Evolutionary conservation across 2,797 vertebrate genomes (phyloP).

Genomic region (Ataeniobius toweri): DNA sequence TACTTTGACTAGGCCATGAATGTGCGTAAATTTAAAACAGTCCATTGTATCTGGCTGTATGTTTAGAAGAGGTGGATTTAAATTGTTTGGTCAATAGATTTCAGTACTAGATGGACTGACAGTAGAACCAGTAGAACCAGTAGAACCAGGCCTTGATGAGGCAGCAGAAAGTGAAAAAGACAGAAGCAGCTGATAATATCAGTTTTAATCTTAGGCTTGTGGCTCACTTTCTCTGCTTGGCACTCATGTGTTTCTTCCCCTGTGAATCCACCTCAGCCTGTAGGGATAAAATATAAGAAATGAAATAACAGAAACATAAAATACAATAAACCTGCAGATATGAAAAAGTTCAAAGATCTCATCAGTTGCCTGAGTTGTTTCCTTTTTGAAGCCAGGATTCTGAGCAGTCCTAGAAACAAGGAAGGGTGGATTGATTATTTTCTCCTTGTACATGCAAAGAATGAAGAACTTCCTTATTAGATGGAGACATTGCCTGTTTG

Average conservation of each 20-base stretch:
- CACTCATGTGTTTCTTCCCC: constrained; percentile 88
- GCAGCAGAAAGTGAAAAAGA: too few relatives aligned
- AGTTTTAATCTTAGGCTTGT: neutral
- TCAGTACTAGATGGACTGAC: too few relatives aligned
- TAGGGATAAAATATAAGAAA: constrained; percentile 33
- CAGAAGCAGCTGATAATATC: too few relatives aligned
- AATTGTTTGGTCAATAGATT: too few relatives aligned
- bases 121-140: too few relatives aligned
- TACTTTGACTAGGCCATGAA: neutral
- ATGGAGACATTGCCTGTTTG: constrained; percentile 81
- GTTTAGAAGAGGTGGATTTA: too few relatives aligned
- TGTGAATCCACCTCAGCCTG: constrained; percentile 81
- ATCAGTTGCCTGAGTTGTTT: constrained; percentile 78
- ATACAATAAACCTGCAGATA: neutral
- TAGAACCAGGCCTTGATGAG: too few relatives aligned
- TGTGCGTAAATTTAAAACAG: too few relatives aligned
- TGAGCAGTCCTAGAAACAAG: constrained; percentile 61
- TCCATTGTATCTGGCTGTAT: too few relatives aligned
- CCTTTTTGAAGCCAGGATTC: constrained; percentile 77
- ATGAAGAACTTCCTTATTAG: neutral
- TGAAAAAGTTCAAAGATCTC: neutral
- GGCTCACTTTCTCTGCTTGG: constrained; percentile 92
- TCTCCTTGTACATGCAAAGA: neutral
- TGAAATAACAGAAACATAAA: neutral
- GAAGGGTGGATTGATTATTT: neutral